A percentile compares a stretch with the other conserved stretches of the same genome.
phyloP scores from a whole-genome alignment of 37 sponge, comb jelly and placozoan genomes.

The Cladorhizidae sp. region DNA sequence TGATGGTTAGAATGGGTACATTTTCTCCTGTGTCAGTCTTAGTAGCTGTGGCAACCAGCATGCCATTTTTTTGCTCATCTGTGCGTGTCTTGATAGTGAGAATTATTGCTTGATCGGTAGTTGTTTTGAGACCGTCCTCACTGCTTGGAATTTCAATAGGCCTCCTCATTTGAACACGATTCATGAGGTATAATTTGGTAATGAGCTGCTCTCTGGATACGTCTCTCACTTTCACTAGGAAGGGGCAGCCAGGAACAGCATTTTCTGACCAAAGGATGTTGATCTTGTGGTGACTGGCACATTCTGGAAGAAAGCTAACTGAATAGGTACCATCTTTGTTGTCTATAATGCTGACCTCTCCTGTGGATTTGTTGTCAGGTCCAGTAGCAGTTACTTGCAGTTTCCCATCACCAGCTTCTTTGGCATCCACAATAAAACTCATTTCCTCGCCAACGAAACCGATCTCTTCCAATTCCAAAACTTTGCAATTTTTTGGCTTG shows the following conservation, averaged over 20 bases:
- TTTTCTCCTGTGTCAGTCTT: slow-evolving; percentile 4
- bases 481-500: slow-evolving; percentile 46
- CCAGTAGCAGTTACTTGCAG: slow-evolving; percentile 4
- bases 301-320: slow-evolving; percentile 16
- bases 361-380: slow-evolving; percentile 12
- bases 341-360: not conserved
- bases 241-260: slow-evolving; percentile 65
- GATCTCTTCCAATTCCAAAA: slow-evolving; percentile 3
- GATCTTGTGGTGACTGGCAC: slow-evolving; percentile 11
- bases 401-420: slow-evolving; percentile 45
- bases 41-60: slow-evolving; percentile 1
- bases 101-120: not conserved
- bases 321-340: slow-evolving; percentile 42
- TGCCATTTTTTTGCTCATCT: slow-evolving; percentile 11
- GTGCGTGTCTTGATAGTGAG: slow-evolving; percentile 17
- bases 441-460: slow-evolving; percentile 19
- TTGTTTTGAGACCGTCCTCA: not conserved
- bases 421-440: slow-evolving; percentile 46
- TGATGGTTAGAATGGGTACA: not conserved
- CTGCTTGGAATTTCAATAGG: not conserved
- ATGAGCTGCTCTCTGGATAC: slow-evolving; percentile 15
- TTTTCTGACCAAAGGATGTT: slow-evolving; percentile 46
- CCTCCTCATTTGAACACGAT: not conserved
- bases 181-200: slow-evolving; percentile 2
- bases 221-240: slow-evolving; percentile 27